Evolutionary conservation across 1,140 invertebrate species (phyloP).

Genomic region (Drosophila grimshawi): DNA sequence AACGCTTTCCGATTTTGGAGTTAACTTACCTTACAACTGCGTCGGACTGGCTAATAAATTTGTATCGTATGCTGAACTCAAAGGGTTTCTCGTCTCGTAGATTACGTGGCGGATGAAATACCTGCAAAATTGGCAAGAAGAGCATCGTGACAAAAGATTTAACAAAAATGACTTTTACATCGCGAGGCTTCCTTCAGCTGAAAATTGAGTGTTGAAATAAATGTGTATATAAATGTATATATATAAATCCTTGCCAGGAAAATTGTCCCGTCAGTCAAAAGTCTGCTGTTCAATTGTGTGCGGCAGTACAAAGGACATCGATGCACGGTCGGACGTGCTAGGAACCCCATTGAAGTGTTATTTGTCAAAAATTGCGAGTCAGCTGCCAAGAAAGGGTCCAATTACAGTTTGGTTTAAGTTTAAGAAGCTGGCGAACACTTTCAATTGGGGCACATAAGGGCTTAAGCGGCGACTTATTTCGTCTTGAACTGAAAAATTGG

Average conservation of each 20-base stretch:
- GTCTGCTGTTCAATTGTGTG: constrained; percentile 9
- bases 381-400: constrained; percentile 31
- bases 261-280: constrained; percentile 22
- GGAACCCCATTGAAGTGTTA: constrained; percentile 27
- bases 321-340: neutral
- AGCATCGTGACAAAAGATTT: constrained; percentile 8
- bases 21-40: constrained; percentile 88
- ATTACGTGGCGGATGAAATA: constrained; percentile 88
- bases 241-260: constrained; percentile 14
- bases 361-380: constrained; percentile 39
- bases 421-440: neutral
- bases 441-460: constrained; percentile 25
- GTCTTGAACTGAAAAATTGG: constrained; percentile 26
- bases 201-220: constrained; percentile 25
- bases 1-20: constrained; percentile 7
- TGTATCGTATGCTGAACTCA: constrained; percentile 91
- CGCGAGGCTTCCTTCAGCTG: neutral
- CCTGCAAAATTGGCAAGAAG: constrained; percentile 67
- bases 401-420: constrained; percentile 6
- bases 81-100: constrained; percentile 88
- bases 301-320: constrained; percentile 31
- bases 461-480: constrained; percentile 16
- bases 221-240: neutral
- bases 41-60: constrained; percentile 89
- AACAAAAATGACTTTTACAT: neutral